Base-by-base conservation (phyloP, 1,140 invertebrate genomes). In the Mylabris phalerata region DNA sequence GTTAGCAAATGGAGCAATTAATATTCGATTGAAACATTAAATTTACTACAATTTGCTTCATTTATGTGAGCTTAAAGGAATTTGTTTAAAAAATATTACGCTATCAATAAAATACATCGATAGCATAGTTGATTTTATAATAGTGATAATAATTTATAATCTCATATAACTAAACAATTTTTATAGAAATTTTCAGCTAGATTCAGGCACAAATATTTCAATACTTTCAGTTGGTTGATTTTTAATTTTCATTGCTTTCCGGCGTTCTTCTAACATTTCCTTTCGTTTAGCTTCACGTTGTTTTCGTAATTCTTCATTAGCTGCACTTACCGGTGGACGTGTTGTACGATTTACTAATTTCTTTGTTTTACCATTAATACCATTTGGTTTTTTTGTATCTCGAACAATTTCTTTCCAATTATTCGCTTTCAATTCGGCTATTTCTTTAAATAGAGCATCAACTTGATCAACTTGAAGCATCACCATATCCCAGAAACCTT, bases 401-500 rank as follows among this genome's bases (percentile, higher is more conserved):
- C 60, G 67, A 25, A 60, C 27, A 55, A 68, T 64, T 67, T 73
- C 67, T 59, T 65, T 50, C 92, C 92, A 94, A 43, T 84, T 80
- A 61, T 87, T 90, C 24, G 75, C 76, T 68, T 80, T 84, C 19
- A 92, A 75, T 11, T 70, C 68, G 24, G 88, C 82, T 44, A 96
- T 82, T 57, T 92, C 88, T 5, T 84, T 76, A 73, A 92, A 95
- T 55, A 90, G 77, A 5, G 83, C 79, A 70, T 93, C 82, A 11
- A 93, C 80, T 74, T 92, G 86, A 38, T 86, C 83, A 5, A 94
- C 85, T 76, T 97, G 95, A 45, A 97, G 80, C 73, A 86, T 85
- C 5, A 98, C 91, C 92, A 98, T 95, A 74, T 97, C 95, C 94
- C 94, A 98, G 76, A 97, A 97, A 11, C 95, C 95, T 66, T 89